Conservation (phyloP, 2,113 vertebrate species). For the Eclectus roratus region DNA sequence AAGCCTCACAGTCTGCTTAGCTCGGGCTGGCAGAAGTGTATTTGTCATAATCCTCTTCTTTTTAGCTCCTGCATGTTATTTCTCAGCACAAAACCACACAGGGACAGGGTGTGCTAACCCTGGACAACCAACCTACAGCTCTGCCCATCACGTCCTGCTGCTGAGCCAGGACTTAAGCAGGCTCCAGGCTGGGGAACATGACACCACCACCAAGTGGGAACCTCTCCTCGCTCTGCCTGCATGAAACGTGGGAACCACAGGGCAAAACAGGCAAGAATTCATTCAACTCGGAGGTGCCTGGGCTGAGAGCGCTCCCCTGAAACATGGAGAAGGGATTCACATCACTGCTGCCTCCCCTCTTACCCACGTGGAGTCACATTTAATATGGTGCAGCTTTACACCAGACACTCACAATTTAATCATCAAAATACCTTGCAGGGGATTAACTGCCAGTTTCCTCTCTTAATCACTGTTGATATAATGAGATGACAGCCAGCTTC, state of each 20-base stretch:
- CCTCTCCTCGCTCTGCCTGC: not conserved
- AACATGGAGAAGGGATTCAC: not conserved
- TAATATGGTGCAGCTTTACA: not conserved
- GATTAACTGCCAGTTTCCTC: constrained; percentile 31
- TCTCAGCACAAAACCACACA: not conserved
- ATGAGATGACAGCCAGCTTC: constrained; percentile 8
- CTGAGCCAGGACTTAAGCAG: not conserved
- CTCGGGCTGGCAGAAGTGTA: not conserved
- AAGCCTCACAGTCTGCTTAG: not conserved
- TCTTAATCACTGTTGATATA: constrained; percentile 4
- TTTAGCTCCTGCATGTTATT: not conserved
- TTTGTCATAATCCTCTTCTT: not conserved
- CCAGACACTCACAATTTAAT: not conserved
- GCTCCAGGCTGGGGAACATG: not conserved
- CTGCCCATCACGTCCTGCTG: fast-evolving
- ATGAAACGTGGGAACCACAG: not conserved
- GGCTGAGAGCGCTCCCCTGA: not conserved
- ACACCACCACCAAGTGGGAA: not conserved
- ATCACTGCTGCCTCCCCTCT: not conserved
- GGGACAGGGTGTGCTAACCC: not conserved
- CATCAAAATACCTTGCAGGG: constrained; percentile 24
- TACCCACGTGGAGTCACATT: not conserved
- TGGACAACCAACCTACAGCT: not conserved
- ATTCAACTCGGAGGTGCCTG: not conserved
- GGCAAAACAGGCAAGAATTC: not conserved